Conservation (phyloP, 2,888 invertebrate species). For the Thereva unica region DNA sequence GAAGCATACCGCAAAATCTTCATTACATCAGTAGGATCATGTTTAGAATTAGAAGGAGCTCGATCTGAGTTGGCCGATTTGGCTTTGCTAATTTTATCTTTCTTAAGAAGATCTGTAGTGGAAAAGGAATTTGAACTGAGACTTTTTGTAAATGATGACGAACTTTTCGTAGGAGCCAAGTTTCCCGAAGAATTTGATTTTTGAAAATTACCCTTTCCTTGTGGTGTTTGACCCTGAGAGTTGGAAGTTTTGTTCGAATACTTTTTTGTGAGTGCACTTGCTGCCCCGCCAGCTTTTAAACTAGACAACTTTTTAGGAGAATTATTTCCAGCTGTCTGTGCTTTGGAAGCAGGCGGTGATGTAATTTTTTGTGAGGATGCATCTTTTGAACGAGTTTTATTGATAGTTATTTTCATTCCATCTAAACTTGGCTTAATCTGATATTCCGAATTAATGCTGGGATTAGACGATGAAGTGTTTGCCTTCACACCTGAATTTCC, state of each 20-base stretch:
- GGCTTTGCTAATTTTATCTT: constrained; percentile 36
- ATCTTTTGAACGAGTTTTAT: constrained; percentile 78
- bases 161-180: constrained; percentile 50
- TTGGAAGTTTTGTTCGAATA: constrained; percentile 30
- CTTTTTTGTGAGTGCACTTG: constrained; percentile 85
- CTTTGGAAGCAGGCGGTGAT: constrained; percentile 49
- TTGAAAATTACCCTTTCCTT: constrained; percentile 53
- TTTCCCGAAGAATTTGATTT: constrained; percentile 57
- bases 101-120: constrained; percentile 28
- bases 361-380: not conserved
- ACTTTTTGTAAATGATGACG: constrained; percentile 50
- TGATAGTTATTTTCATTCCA: constrained; percentile 89
- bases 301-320: constrained; percentile 82
- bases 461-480: constrained; percentile 37
- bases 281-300: constrained; percentile 81
- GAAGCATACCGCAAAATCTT: constrained; percentile 64
- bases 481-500: constrained; percentile 13
- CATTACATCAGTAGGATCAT: constrained; percentile 53
- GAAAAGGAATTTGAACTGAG: constrained; percentile 50
- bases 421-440: constrained; percentile 86
- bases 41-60: constrained; percentile 1
- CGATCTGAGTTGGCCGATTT: constrained; percentile 12
- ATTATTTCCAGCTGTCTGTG: constrained; percentile 61
- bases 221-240: constrained; percentile 35
- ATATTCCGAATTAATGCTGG: constrained; percentile 70